Evolutionary conservation across 2,888 invertebrate species (phyloP).

Genomic region (Hemithea aestivaria): DNA sequence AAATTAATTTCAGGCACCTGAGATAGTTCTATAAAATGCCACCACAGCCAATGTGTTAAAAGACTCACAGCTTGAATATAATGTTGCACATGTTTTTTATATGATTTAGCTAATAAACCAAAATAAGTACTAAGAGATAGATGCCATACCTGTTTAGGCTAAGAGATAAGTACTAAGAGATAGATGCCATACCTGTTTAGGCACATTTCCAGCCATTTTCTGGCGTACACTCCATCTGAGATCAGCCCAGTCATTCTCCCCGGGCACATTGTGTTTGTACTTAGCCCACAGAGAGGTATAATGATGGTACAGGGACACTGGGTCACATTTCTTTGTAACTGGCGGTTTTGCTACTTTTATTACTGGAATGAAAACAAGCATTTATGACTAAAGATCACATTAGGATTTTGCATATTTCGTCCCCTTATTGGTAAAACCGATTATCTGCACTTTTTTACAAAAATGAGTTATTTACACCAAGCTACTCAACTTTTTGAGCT

Average conservation of each 20-base stretch:
- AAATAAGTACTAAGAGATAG: too few relatives aligned
- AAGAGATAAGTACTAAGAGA: too few relatives aligned
- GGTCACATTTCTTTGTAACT: conserved; percentile 80
- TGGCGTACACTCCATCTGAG: conserved; percentile 85
- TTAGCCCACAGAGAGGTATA: conserved; percentile 87
- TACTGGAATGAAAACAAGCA: conserved; percentile 60
- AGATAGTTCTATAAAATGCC: too few relatives aligned
- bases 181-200: conserved; percentile 23
- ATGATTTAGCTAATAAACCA: too few relatives aligned
- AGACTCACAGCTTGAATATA: too few relatives aligned
- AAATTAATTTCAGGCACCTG: too few relatives aligned
- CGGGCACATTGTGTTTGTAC: conserved; percentile 84
- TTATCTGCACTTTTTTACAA: too few relatives aligned
- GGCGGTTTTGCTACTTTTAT: conserved; percentile 77
- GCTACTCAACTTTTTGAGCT: too few relatives aligned
- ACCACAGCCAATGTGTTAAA: too few relatives aligned
- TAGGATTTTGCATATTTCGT: not conserved
- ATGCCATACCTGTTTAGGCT: conserved; percentile 25
- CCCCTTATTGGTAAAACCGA: too few relatives aligned
- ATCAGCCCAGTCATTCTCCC: conserved; percentile 83
- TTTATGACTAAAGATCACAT: conserved; percentile 1
- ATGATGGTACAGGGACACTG: conserved; percentile 87
- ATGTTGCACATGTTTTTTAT: too few relatives aligned
- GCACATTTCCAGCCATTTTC: conserved; percentile 79
- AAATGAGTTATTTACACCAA: too few relatives aligned